These are phyloP conservation scores for Hirtodrosophila confusa DNA, from an alignment of 2,888 invertebrate species.

Conservation along the genomic window DNA sequence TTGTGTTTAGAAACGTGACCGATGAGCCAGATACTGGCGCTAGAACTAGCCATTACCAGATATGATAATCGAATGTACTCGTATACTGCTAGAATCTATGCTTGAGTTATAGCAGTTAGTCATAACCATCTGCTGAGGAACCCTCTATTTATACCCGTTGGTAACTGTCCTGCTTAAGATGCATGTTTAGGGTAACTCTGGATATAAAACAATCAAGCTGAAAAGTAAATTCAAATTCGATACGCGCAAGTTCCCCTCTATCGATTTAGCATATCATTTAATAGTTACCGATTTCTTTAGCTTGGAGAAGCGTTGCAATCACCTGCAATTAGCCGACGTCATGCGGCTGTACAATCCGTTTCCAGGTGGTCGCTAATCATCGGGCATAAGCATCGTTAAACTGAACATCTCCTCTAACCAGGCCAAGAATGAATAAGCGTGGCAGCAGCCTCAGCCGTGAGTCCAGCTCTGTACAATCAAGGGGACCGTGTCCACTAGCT, in stretches of 20 bases:
- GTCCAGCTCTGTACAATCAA: conserved; percentile 33
- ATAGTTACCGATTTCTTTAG: conserved; percentile 28
- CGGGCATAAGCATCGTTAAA: conserved; percentile 54
- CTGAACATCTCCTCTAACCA: conserved; percentile 56
- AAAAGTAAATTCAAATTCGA: too few species aligned
- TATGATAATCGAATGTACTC: too few species aligned
- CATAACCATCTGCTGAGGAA: too few species aligned
- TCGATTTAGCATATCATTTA: conserved; percentile 12
- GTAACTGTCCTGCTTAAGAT: too few species aligned
- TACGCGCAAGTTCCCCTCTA: too few species aligned
- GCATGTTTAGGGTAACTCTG: too few species aligned
- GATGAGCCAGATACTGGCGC: not conserved
- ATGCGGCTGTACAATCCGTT: conserved; percentile 54
- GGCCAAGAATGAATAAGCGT: conserved; percentile 60
- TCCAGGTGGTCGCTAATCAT: conserved; percentile 78
- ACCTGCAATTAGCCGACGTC: conserved; percentile 20
- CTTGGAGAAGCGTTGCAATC: conserved; percentile 6
- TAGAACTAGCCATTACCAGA: not conserved
- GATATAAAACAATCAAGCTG: too few species aligned
- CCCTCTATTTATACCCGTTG: too few species aligned
- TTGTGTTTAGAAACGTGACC: conserved; percentile 17
- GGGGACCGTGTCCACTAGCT: conserved; percentile 5
- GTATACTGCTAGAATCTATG: too few species aligned
- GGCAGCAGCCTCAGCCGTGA: conserved; percentile 5
- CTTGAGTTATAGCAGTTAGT: too few species aligned